Base-by-base conservation (phyloP, 1,140 invertebrate genomes). In the Bombus cullumanus region DNA sequence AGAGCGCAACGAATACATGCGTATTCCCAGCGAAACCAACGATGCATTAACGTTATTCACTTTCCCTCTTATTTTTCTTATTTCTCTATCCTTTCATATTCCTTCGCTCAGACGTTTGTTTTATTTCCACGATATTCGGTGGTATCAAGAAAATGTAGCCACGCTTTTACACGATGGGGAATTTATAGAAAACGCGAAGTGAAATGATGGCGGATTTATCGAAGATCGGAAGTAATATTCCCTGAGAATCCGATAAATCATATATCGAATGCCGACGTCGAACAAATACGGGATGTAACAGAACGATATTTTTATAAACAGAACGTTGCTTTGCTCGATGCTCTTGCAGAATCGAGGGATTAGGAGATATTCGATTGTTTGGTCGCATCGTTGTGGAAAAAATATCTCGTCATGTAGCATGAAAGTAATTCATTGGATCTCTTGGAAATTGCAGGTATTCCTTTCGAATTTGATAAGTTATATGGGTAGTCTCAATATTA, bases 1-100 rank as follows among this genome's bases (percentile, higher is more conserved):
- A 69, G 8, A 28, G 12, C 13, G 22, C 43, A 34, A 57, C 18
- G 13, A 34, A 66, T 83, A 34, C 62, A 34, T 15, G 47, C 28
- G 59, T 75, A 82, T 76, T 82, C 81, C 72, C 64, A 39, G 47
- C 4, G 75, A 71, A 34, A 43, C 47, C 25, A 66, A 71, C 37
- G 39, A 4, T 15, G n/a, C 9, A 31, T 22, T 47, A 37, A 12
- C 77, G 12, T 9, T n/a, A 15, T 15, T 41, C 22, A 8, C 18
- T 8, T 22, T 37, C 18, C 34, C 18, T 68, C 13, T 66, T 62
- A 62, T n/a, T 62, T 62, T 39, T 43, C 34, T 37, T 80, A 39
- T 18, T 18, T 64, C 28, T 37, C 15, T 37, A 39, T 15, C 5
- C 5, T 31, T 43, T 13, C 22, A 28, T 13, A 37, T 25, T 31